phyloP scores from a whole-genome alignment of 1,140 invertebrate species.

The Battus philenor region DNA sequence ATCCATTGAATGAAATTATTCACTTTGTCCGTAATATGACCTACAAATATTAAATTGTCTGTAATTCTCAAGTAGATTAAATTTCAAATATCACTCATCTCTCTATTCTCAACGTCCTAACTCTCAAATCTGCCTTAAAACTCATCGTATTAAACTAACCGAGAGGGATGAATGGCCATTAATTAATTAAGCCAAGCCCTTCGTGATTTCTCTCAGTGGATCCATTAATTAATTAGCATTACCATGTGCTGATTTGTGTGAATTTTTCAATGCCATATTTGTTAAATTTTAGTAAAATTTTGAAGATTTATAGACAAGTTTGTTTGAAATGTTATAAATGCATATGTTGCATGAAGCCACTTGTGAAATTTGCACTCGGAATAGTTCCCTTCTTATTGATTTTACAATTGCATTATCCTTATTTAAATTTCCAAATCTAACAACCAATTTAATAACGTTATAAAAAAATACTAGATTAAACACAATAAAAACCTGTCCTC shows the following conservation, averaged over 20 bases:
- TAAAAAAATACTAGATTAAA: slow-evolving; percentile 5
- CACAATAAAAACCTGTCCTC: slow-evolving; percentile 5
- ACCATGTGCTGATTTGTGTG: slow-evolving; percentile 41
- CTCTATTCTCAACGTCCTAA: slow-evolving; percentile 6
- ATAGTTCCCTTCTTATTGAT: no score
- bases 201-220: slow-evolving; percentile 57
- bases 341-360: no score
- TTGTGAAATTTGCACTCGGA: no score
- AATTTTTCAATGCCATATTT: slow-evolving; percentile 25
- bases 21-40: no score
- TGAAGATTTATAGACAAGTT: neutral
- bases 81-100: slow-evolving; percentile 11
- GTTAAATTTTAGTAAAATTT: neutral
- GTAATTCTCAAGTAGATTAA: slow-evolving; percentile 9
- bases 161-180: slow-evolving; percentile 61
- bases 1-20: no score
- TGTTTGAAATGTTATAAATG: no score
- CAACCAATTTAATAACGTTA: no score
- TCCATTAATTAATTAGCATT: slow-evolving; percentile 71
- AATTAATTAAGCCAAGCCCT: slow-evolving; percentile 69
- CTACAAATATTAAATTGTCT: no score
- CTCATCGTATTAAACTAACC: slow-evolving; percentile 51
- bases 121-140: slow-evolving; percentile 34
- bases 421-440: no score
- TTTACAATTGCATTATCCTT: no score